Conservation (phyloP, 2,113 vertebrate species). For the Castor canadensis region DNA sequence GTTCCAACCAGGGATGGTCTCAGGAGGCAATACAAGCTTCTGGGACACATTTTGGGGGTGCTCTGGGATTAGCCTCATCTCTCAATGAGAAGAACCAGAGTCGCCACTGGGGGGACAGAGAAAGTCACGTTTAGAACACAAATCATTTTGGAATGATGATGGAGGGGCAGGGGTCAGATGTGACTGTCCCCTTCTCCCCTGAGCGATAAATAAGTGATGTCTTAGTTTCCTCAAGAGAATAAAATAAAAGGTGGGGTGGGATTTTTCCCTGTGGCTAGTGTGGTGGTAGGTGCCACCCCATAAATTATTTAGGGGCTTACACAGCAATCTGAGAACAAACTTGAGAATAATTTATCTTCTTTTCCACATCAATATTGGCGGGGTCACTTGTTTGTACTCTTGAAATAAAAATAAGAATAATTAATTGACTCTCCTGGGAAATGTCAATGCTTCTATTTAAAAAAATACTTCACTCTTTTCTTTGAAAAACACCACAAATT, state of each 20-base stretch:
- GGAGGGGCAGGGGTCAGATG: background rate
- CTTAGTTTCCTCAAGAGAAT: constrained; percentile 46
- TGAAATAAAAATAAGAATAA: constrained; percentile 7
- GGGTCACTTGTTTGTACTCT: background rate
- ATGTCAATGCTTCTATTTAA: background rate
- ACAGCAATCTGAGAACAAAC: background rate
- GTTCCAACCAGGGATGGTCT: rapidly evolving
- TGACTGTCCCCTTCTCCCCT: background rate
- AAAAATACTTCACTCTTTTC: background rate
- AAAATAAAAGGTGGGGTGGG: background rate
- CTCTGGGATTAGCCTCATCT: background rate
- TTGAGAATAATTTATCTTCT: background rate
- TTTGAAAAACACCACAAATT: background rate
- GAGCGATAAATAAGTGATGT: constrained; percentile 22
- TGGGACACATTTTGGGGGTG: too few relatives aligned
- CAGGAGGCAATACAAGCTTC: background rate
- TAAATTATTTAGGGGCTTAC: background rate
- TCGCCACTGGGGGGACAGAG: background rate
- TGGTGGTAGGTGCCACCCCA: background rate
- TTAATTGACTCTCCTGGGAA: background rate
- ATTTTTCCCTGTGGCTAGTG: background rate
- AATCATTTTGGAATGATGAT: background rate
- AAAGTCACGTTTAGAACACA: background rate
- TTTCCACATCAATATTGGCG: background rate
- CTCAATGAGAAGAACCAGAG: background rate